Conservation (phyloP, 2,113 vertebrate genomes). For the Ellobius talpinus region DNA sequence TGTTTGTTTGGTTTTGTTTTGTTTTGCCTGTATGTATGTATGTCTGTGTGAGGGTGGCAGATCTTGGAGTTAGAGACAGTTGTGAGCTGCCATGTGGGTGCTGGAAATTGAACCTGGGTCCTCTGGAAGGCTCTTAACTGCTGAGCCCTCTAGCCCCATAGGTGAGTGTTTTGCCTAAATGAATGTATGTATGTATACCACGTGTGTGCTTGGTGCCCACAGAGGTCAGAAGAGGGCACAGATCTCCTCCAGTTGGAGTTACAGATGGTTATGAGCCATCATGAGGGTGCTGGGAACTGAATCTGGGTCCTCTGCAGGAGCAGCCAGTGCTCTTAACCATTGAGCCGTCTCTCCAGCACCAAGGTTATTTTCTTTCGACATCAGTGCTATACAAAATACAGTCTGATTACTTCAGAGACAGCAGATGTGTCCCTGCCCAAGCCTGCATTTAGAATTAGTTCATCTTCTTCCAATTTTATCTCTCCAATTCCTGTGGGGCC, state of each 20-base stretch:
- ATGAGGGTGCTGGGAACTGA: background rate
- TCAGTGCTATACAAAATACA: background rate
- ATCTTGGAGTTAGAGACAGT: no score
- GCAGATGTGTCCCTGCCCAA: background rate
- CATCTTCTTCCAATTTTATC: background rate
- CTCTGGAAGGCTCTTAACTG: no score
- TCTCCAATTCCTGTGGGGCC: background rate
- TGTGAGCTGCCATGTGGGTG: no score
- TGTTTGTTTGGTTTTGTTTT: no score
- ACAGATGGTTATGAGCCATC: background rate
- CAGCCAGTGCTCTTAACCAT: background rate
- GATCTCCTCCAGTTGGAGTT: background rate
- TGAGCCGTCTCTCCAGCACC: background rate
- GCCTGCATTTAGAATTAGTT: background rate
- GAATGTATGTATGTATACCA: background rate
- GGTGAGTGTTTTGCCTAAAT: background rate
- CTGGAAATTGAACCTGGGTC: no score
- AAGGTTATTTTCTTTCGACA: constrained; percentile 2
- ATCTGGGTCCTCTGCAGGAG: background rate
- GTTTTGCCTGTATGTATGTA: no score
- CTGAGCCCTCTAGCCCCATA: no score
- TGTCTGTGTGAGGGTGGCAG: no score
- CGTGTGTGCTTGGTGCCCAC: background rate
- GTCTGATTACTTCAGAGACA: constrained; percentile 6
- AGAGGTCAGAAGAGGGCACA: background rate